Conservation (phyloP, 2,113 vertebrate species). For the Puffinus mauretanicus region DNA sequence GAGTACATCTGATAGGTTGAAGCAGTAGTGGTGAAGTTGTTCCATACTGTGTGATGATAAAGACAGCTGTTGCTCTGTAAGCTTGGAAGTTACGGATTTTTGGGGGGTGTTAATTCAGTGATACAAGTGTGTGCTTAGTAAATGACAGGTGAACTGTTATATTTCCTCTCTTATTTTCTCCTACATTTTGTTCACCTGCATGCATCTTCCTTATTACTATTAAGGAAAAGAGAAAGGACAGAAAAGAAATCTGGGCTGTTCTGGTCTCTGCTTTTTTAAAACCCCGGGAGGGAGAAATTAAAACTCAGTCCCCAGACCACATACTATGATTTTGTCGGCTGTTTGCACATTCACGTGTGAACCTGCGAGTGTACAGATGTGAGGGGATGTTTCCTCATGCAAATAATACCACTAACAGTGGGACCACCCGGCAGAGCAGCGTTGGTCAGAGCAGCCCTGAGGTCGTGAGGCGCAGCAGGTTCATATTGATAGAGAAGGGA, state of each 20-base stretch:
- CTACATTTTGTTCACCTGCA: neutral
- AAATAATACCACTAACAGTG: too few relatives aligned
- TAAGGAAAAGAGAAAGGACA: neutral
- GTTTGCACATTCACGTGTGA: fast-evolving
- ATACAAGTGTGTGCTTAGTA: neutral
- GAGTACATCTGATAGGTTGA: neutral
- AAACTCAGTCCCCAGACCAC: neutral
- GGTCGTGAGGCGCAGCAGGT: neutral
- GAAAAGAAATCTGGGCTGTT: neutral
- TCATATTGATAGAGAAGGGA: neutral
- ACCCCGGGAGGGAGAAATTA: neutral
- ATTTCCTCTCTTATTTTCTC: neutral
- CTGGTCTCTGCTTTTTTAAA: neutral
- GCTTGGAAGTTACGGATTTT: neutral
- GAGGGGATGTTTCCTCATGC: neutral
- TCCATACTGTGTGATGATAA: neutral
- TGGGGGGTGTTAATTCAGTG: neutral
- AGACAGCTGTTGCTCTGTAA: neutral
- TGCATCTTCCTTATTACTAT: neutral
- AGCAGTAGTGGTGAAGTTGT: neutral
- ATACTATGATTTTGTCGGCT: neutral
- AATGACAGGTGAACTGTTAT: neutral
- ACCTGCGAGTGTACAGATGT: neutral
- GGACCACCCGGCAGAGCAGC: neutral
- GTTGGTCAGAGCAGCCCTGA: neutral